A percentile compares a stretch with the other conserved stretches of the same genome.
These are phyloP conservation scores for Trissolcus japonicus DNA, from an alignment of 2,888 invertebrate genomes.

Conservation along the genomic window DNA sequence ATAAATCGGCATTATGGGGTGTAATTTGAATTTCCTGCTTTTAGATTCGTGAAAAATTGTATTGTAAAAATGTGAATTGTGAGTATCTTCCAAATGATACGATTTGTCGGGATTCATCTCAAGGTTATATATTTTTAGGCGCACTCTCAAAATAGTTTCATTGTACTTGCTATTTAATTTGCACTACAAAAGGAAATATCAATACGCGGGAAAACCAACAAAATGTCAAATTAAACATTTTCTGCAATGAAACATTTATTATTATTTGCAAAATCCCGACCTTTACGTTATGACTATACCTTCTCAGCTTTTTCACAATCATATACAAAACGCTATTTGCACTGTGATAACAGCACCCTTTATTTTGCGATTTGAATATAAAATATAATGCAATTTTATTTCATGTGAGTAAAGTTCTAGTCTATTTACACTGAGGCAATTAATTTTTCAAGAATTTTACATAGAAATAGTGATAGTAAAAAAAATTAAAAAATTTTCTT, in stretches of 20 bases:
- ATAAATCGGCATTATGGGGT: slow-evolving; percentile 11
- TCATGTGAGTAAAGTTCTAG: slow-evolving; percentile 16
- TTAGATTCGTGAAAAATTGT: not conserved
- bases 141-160: too few relatives aligned
- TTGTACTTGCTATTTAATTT: too few relatives aligned
- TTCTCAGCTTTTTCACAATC: slow-evolving; percentile 6
- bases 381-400: slow-evolving; percentile 29
- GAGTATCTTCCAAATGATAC: slow-evolving; percentile 10
- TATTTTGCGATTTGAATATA: slow-evolving; percentile 31
- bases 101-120: too few relatives aligned
- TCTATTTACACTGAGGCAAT: slow-evolving; percentile 5
- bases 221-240: too few relatives aligned
- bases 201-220: too few relatives aligned
- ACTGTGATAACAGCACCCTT: slow-evolving; percentile 33
- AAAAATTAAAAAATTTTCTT: too few relatives aligned
- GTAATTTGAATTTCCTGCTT: slow-evolving; percentile 5
- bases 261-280: slow-evolving; percentile 36
- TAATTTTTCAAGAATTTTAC: too few relatives aligned
- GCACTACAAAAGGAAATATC: too few relatives aligned
- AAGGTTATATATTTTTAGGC: too few relatives aligned
- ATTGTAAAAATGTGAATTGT: slow-evolving; percentile 3
- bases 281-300: slow-evolving; percentile 35
- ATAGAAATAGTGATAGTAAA: too few relatives aligned
- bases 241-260: not conserved
- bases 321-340: slow-evolving; percentile 3